phyloP scores from a whole-genome alignment of 2,888 invertebrate species.

The Drosophila infuscata region DNA sequence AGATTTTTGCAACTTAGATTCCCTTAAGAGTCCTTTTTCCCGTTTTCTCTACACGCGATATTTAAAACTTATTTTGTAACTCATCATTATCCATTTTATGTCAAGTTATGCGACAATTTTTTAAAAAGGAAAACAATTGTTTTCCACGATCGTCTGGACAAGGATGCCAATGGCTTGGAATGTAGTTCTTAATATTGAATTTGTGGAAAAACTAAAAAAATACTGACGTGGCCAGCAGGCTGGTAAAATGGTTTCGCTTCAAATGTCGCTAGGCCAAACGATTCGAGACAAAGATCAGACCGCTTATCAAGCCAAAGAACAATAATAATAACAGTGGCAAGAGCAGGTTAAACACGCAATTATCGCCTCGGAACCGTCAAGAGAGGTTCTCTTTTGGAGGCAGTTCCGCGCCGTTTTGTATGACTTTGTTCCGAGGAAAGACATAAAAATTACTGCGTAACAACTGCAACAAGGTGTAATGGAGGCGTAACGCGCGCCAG shows the following conservation, averaged over 20 bases:
- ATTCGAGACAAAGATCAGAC: constrained; percentile 32
- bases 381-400: constrained; percentile 38
- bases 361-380: constrained; percentile 67
- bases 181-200: background rate
- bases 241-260: constrained; percentile 19
- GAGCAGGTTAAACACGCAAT: constrained; percentile 64
- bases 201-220: background rate
- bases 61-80: background rate
- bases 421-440: constrained; percentile 82
- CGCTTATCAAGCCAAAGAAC: constrained; percentile 52
- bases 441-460: constrained; percentile 82
- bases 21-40: background rate
- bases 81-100: background rate
- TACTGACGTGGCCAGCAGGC: background rate
- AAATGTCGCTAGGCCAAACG: constrained; percentile 24
- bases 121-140: background rate
- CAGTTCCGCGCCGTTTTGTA: constrained; percentile 81
- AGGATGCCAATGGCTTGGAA: background rate
- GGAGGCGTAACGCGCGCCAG: constrained; percentile 73
- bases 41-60: background rate
- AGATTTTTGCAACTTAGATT: background rate
- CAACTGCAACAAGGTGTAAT: constrained; percentile 83
- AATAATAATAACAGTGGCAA: background rate
- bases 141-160: background rate
- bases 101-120: background rate